Evolutionary conservation across 2,888 invertebrate species (phyloP).

Genomic region (Hecatera dysodea): DNA sequence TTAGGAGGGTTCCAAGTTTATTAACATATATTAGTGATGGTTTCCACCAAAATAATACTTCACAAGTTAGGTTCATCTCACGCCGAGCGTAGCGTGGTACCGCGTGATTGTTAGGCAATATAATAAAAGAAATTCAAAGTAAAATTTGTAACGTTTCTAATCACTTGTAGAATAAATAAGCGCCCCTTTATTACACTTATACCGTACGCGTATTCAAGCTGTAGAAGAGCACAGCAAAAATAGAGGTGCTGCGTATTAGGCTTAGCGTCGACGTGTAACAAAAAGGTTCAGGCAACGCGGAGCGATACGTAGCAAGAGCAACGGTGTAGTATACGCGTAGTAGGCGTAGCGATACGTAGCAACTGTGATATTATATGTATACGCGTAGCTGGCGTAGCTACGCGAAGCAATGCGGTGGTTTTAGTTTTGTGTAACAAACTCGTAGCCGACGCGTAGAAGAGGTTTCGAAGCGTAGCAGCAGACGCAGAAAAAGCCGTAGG

Average conservation of each 20-base stretch:
- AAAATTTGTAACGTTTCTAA: background rate
- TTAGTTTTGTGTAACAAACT: background rate
- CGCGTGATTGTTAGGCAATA: no score
- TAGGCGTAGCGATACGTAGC: constrained; percentile 2
- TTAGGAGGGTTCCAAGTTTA: no score
- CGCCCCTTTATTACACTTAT: background rate
- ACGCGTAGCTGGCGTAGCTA: background rate
- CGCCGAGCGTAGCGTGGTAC: no score
- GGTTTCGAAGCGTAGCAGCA: background rate
- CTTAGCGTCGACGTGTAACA: constrained; percentile 3
- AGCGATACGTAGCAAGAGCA: constrained; percentile 9
- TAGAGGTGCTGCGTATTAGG: background rate
- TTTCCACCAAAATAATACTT: no score
- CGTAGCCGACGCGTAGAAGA: background rate
- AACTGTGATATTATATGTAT: background rate
- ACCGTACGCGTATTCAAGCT: background rate
- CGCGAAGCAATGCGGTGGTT: background rate
- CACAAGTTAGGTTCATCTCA: no score
- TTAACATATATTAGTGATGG: no score
- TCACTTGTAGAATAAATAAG: background rate
- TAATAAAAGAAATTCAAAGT: no score
- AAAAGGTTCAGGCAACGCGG: background rate
- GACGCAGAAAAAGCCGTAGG: background rate
- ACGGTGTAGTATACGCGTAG: background rate
- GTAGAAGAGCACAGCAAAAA: background rate